Evolutionary conservation across 2,888 invertebrate genomes (phyloP).

Genomic region (Idaea aversata): DNA sequence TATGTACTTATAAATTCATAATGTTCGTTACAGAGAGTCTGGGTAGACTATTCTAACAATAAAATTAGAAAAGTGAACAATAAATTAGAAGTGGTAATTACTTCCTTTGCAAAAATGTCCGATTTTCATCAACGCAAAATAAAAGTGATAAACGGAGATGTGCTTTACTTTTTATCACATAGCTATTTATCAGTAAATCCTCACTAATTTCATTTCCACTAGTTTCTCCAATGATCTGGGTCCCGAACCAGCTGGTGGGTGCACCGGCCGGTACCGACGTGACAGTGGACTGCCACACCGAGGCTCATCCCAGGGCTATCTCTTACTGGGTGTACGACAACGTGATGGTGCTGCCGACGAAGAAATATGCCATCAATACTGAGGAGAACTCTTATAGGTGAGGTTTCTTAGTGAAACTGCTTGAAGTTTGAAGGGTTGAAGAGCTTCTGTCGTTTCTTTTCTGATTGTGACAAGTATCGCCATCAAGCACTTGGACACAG

Average conservation of each 20-base stretch:
- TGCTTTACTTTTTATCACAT: no score
- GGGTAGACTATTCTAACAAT: no score
- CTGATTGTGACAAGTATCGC: not conserved
- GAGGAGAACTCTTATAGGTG: conserved; percentile 91
- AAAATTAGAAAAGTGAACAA: no score
- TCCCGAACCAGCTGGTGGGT: conserved; percentile 95
- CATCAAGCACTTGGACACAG: not conserved
- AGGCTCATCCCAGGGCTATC: conserved; percentile 94
- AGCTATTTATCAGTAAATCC: no score
- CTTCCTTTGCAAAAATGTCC: no score
- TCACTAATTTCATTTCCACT: conserved; percentile 38
- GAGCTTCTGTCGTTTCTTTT: not conserved
- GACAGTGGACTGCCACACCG: conserved; percentile 95
- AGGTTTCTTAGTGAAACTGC: not conserved
- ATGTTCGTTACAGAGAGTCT: no score
- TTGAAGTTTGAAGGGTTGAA: no score
- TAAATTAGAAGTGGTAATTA: no score
- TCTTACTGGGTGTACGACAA: conserved; percentile 96
- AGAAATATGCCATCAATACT: conserved; percentile 91
- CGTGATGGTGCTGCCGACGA: conserved; percentile 93
- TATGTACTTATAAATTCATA: no score
- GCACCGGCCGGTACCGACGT: conserved; percentile 95
- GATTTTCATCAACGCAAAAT: no score
- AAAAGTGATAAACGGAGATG: no score
- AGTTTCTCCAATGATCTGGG: conserved; percentile 97